These are phyloP conservation scores for Cephalopachus bancanus DNA, from an alignment of 2,797 vertebrate genomes.

Conservation along the genomic window DNA sequence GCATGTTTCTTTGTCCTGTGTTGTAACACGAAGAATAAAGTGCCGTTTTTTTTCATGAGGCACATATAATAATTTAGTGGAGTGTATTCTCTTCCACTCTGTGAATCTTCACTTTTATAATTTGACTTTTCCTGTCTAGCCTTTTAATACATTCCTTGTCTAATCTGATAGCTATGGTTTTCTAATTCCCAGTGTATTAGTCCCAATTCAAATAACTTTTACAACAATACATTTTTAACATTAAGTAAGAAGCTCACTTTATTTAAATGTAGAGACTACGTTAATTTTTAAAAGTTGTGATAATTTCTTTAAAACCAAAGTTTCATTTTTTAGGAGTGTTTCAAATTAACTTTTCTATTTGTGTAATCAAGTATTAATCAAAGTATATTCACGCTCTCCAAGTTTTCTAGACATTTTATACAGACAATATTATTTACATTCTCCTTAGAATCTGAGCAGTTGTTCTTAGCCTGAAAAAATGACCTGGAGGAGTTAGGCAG, in stretches of 20 bases:
- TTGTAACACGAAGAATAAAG: neutral
- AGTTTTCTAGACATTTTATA: slow-evolving; percentile 22
- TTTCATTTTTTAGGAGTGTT: slow-evolving; percentile 18
- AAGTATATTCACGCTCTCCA: slow-evolving; percentile 4
- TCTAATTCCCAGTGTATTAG: neutral
- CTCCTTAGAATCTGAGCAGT: neutral
- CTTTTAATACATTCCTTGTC: neutral
- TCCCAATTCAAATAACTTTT: slow-evolving; percentile 34
- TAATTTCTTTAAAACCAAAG: slow-evolving; percentile 42
- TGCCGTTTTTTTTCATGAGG: neutral
- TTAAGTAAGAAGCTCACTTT: slow-evolving; percentile 26
- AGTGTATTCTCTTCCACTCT: neutral
- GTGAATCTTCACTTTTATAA: neutral
- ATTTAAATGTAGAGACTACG: neutral
- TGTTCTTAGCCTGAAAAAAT: neutral
- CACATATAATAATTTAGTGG: neutral
- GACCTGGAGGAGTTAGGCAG: neutral
- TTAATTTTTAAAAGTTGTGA: slow-evolving; percentile 23
- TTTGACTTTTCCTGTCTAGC: neutral
- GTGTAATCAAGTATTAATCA: neutral
- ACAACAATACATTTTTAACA: slow-evolving; percentile 6
- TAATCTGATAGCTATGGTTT: neutral
- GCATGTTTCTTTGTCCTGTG: neutral
- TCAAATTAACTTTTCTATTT: slow-evolving; percentile 40
- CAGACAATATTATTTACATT: slow-evolving; percentile 8